Conservation (phyloP, 2,113 vertebrate species). For the Esox niger region DNA sequence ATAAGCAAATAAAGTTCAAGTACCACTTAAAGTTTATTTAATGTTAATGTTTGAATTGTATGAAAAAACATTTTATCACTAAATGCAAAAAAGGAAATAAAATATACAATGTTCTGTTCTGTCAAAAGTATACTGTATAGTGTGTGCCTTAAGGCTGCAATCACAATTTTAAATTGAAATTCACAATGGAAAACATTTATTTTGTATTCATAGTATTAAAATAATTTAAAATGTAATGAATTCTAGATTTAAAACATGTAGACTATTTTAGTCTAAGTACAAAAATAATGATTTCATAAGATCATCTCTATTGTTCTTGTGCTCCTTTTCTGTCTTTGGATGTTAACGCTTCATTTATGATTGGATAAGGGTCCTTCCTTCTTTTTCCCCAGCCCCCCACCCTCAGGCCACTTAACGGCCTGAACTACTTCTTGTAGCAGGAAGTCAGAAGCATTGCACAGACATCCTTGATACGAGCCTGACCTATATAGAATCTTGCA, state of each 20-base stretch:
- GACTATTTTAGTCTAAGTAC: not conserved
- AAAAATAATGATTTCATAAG: not conserved
- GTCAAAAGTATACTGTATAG: too few relatives aligned
- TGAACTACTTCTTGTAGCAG: not conserved
- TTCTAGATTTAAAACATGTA: not conserved
- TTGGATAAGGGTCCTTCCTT: not conserved
- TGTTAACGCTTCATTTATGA: not conserved
- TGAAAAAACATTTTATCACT: too few relatives aligned
- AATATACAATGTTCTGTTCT: too few relatives aligned
- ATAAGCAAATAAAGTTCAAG: too few relatives aligned
- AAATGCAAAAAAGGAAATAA: too few relatives aligned
- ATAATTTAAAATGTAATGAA: too few relatives aligned
- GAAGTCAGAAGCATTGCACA: not conserved
- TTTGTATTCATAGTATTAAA: too few relatives aligned
- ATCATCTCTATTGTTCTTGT: not conserved
- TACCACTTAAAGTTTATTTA: too few relatives aligned
- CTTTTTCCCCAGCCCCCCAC: not conserved
- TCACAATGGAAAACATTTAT: too few relatives aligned
- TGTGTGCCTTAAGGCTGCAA: too few relatives aligned
- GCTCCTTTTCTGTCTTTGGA: not conserved
- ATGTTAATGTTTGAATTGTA: too few relatives aligned
- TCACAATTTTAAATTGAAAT: too few relatives aligned
- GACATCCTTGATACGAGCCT: not conserved
- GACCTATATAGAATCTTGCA: not conserved
- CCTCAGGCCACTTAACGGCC: not conserved